Evolutionary conservation across 2,113 vertebrate species (phyloP).

Genomic region (Bubo blakistoni): DNA sequence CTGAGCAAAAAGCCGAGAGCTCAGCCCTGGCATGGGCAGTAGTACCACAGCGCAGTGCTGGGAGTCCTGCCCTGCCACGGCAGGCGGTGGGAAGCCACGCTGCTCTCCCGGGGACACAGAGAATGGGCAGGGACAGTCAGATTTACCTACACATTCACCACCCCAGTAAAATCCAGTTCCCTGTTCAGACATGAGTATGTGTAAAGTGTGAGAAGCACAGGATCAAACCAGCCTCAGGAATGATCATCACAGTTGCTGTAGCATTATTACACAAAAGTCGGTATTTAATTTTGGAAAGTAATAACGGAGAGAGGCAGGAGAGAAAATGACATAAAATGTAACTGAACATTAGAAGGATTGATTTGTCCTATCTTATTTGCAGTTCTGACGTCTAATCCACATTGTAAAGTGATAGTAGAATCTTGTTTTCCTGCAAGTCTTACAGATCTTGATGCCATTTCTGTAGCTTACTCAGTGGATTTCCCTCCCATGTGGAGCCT

Average conservation of each 20-base stretch:
- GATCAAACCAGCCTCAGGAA: not conserved
- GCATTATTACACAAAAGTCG: not conserved
- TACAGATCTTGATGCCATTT: not conserved
- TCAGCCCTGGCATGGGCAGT: not conserved
- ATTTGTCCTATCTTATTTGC: not conserved
- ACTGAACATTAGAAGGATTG: not conserved
- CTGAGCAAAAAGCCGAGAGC: not conserved
- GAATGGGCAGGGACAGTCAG: fast-evolving
- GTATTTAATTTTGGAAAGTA: not conserved
- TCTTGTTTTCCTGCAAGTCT: not conserved
- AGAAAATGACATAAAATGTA: not conserved
- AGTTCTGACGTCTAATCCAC: not conserved
- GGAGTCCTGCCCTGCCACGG: fast-evolving
- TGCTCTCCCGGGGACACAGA: fast-evolving
- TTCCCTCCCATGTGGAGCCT: not conserved
- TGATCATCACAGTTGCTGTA: not conserved
- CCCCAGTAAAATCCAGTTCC: not conserved
- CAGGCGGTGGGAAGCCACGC: fast-evolving
- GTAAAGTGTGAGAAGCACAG: not conserved
- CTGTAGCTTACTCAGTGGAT: not conserved
- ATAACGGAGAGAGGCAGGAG: not conserved
- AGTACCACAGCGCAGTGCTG: not conserved
- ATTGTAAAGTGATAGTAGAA: not conserved
- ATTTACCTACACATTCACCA: not conserved
- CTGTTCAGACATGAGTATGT: not conserved